Evolutionary conservation across 2,113 vertebrate species (phyloP).

Genomic region (Larimichthys crocea): DNA sequence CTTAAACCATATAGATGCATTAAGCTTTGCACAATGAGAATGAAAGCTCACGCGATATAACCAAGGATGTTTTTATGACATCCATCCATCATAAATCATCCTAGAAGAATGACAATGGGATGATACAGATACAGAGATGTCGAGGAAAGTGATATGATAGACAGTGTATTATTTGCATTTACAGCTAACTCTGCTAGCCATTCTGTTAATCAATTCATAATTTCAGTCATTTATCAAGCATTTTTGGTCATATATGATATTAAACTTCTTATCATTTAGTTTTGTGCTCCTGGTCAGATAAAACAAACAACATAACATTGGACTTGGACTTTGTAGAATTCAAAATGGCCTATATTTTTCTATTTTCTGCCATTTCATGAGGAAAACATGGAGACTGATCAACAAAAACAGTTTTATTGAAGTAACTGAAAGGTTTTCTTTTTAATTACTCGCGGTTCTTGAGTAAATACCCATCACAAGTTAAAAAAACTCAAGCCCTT

Average conservation of each 20-base stretch:
- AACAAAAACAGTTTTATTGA: neutral
- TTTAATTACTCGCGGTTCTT: neutral
- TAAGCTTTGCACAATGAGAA: slow-evolving; percentile 1
- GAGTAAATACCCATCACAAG: neutral
- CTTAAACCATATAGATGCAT: slow-evolving; percentile 30
- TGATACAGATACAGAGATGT: neutral
- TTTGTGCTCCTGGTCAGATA: neutral
- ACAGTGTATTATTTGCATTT: no score
- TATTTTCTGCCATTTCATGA: no score
- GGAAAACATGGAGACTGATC: no score
- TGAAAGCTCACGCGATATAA: neutral
- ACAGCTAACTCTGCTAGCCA: neutral
- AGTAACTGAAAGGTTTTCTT: neutral
- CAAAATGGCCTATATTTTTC: no score
- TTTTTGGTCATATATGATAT: neutral
- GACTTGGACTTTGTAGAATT: no score
- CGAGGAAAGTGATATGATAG: neutral
- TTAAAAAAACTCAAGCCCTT: no score
- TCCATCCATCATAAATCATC: neutral
- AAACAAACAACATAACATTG: no score
- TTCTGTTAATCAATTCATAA: neutral
- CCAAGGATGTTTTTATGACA: neutral
- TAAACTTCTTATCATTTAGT: neutral
- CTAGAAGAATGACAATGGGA: neutral
- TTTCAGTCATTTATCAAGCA: neutral